Evolutionary conservation across 2,113 vertebrate genomes (phyloP).

Genomic region (Bungarus multicinctus): DNA sequence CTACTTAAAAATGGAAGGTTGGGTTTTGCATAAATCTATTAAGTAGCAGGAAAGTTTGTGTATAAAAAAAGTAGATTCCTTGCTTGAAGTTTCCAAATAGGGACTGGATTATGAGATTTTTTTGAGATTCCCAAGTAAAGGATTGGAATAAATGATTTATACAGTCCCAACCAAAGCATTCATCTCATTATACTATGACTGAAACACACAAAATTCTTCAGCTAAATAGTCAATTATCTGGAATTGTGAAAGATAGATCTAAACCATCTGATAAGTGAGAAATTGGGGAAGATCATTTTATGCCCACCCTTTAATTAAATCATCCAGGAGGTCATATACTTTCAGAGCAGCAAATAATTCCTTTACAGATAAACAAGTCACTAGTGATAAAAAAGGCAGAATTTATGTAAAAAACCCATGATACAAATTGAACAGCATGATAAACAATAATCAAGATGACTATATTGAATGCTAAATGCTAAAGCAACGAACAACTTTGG

Average conservation of each 20-base stretch:
- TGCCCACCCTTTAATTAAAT: neutral
- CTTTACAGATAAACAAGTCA: neutral
- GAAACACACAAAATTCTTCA: neutral
- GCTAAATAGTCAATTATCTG: neutral
- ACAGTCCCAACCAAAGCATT: neutral
- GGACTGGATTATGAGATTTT: neutral
- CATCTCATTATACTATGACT: neutral
- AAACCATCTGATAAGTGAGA: neutral
- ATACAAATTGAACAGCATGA: neutral
- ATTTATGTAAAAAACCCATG: neutral
- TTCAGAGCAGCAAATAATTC: neutral
- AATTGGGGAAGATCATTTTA: neutral
- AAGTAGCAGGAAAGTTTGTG: neutral
- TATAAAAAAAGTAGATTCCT: neutral
- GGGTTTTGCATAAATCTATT: neutral
- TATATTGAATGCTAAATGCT: neutral
- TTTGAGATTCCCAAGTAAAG: neutral
- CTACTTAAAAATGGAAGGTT: neutral
- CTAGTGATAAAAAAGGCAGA: neutral
- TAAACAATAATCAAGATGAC: neutral
- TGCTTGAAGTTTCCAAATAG: neutral
- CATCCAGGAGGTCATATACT: neutral
- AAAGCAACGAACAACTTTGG: neutral
- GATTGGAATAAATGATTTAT: neutral
- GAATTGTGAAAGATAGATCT: neutral